Base-by-base conservation (phyloP, 2,797 vertebrate genomes). In the Eulemur albifrons region DNA sequence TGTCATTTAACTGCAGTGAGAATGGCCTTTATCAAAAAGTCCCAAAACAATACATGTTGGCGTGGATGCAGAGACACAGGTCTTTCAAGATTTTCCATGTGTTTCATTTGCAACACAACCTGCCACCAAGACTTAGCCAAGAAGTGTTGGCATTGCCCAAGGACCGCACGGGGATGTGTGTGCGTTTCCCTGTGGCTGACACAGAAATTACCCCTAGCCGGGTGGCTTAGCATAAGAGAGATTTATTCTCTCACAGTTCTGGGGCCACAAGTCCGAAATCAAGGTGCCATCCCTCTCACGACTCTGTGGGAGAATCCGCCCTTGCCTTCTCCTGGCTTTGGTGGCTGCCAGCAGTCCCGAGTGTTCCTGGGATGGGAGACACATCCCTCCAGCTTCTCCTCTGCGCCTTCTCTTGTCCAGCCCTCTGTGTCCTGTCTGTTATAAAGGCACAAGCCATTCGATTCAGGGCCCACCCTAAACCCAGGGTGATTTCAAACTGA, bases 291-390 rank as follows among this genome's bases (percentile, higher is more conserved):
- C 38, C 45, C 17, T 10, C 5, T 30, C 18, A 32, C 0, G 9
- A 40, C 13, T 69, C 9, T 0, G 0, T 1, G 25, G 21, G 40
- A 48, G 38, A 32, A 67, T 14, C 25, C 7, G 5, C 18, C 8
- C 43, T 57, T 25, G 15, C 2, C 8, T 65, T n/a, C 12, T 40
- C 14, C 4, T 20, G 15, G 5, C 50, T 43, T 30, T 1, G 1
- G 13, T 7, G 38, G 4, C 13, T 2, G 23, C 11, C 12, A 25
- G 3, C 5, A 30, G 0, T 0, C 7, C 8, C 0, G 0, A 32
- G 12, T 0, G 23, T 7, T 45, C 5, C 27, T 6, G 0, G 30
- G 27, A 15, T 12, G 7, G 3, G 5, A 40, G 40, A 40, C 20
- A 5, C 25, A 0, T 11, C 11, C 4, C 23, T 23, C 4, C 12